Evolutionary conservation across 1,140 invertebrate species (phyloP), one percentile per base, ranked within the genome.

Genomic region (Neodiprion virginianus): DNA sequence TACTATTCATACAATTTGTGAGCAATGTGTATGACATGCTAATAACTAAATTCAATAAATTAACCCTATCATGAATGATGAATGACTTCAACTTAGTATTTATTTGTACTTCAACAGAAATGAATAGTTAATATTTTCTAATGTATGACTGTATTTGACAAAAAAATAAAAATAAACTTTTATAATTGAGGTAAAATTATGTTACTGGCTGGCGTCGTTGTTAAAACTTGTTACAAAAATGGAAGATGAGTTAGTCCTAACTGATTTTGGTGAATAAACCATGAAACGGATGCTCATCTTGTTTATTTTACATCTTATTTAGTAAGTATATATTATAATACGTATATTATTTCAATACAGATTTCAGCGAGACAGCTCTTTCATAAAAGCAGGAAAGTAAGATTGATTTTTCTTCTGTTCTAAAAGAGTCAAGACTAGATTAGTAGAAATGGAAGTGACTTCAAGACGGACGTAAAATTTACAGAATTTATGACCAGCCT

Each of bases 251-350:
- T 65, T 14, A 65, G 17, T 14, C 12, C 61, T 5, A 21, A 14
- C 12, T 65, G 12, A 65, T 14, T 14, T 65, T 40, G 17, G 17
- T 65, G 17, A 65, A 65, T 65, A 65, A 65, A 65, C 61, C 12
- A 65, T 65, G 4, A 65, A 65, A 21, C 61, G 61, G 17, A 65
- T 65, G 61, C 61, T 65, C 61, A 65, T 65, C 17, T 65, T 65
- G 12, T 65, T 65, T 65, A 14, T 65, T 65, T 65, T 17, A 65
- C 61, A 65, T 65, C 61, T 65, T 17, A 14, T 17, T 65, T 65
- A 21, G 61, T 65, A 3, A 65, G 61, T 17, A 21, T 65, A 65
- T 65, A 65, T 17, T 40, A 65, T 17, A 65, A 65, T 65, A 65
- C 17, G 61, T 65, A 65, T 65, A 7, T 14, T 65, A 21, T 5